These are phyloP conservation scores for Peromyscus melanophrys DNA, from an alignment of 2,797 vertebrate genomes.

Conservation along the genomic window DNA sequence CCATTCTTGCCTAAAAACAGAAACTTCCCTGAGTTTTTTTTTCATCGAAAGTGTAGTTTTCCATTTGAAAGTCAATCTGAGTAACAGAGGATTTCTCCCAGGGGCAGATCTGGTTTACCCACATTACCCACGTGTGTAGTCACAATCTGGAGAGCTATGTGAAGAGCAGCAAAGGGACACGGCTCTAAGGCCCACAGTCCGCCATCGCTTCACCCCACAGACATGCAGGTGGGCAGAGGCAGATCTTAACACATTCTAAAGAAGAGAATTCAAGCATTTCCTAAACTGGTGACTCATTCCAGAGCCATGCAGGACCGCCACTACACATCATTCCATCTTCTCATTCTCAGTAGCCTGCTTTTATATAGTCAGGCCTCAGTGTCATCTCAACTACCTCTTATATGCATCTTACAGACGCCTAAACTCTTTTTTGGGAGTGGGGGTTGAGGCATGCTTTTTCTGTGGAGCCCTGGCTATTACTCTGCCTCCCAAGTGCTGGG, in stretches of 20 bases:
- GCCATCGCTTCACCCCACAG: no score
- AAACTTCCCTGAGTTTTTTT: slow-evolving; percentile 49
- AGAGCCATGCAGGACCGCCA: not conserved
- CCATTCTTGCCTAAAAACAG: slow-evolving; percentile 91
- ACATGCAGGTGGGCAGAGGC: not conserved
- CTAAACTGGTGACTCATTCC: not conserved
- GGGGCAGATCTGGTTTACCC: not conserved
- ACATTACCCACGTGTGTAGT: not conserved
- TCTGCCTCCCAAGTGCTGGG: not conserved
- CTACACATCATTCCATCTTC: not conserved
- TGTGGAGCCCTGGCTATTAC: not conserved
- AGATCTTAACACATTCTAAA: not conserved
- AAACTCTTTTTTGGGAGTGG: not conserved
- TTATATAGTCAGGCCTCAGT: not conserved
- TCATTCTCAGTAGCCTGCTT: not conserved
- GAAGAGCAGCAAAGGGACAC: not conserved
- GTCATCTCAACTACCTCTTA: not conserved
- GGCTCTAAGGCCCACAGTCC: not conserved
- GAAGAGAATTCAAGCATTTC: not conserved
- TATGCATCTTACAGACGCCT: accelerated
- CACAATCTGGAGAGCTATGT: not conserved
- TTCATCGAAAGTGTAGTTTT: not conserved
- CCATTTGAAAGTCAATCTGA: slow-evolving; percentile 12
- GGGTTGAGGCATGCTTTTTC: not conserved
- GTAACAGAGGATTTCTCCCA: not conserved